phyloP scores from a whole-genome alignment of 1,140 invertebrate genomes.

The Euschistus heros region DNA sequence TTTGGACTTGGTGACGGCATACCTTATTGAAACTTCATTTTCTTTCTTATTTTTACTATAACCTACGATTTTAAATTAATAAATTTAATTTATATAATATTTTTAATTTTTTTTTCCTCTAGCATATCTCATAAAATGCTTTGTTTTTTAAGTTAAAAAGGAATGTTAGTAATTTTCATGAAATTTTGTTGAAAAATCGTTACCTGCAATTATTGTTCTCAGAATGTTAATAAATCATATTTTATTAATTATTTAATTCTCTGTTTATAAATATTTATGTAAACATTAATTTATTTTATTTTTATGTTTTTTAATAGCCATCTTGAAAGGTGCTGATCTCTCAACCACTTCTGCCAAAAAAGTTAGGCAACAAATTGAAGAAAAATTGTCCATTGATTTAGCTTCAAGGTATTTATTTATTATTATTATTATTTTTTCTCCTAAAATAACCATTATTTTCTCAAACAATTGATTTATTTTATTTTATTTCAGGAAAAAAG shows the following conservation, averaged over 20 bases:
- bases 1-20: constrained; percentile 9
- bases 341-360: constrained; percentile 76
- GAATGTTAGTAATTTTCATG: too few relatives aligned
- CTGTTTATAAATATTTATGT: neutral
- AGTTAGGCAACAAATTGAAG: constrained; percentile 77
- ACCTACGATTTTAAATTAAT: neutral
- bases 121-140: neutral
- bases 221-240: neutral
- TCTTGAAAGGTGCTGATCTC: constrained; percentile 78
- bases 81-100: neutral
- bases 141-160: neutral
- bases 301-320: constrained; percentile 47
- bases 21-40: constrained; percentile 28
- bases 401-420: constrained; percentile 41
- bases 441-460: neutral
- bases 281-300: constrained; percentile 1
- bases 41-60: constrained; percentile 30
- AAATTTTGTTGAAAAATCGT: neutral
- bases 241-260: neutral
- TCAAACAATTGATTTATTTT: neutral
- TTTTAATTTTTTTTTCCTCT: constrained; percentile 12
- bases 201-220: neutral
- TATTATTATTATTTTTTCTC: neutral
- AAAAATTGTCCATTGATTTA: constrained; percentile 66
- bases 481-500: constrained; percentile 53